Evolutionary conservation across 1,140 invertebrate genomes (phyloP).

Genomic region (Drosophila quadrilineata): DNA sequence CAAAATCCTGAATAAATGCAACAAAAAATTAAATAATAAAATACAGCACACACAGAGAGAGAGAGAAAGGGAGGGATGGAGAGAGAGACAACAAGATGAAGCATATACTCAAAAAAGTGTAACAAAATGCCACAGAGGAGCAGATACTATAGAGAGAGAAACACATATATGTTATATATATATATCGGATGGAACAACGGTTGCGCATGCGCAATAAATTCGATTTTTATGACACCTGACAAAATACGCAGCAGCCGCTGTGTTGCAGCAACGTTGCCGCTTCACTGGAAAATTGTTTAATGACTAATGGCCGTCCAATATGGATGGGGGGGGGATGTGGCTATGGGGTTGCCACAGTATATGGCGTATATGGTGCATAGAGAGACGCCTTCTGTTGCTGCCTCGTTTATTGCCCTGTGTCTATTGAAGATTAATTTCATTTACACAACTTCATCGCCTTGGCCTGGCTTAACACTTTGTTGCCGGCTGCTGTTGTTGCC

Average conservation of each 20-base stretch:
- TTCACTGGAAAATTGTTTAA: slow-evolving; percentile 76
- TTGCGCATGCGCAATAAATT: slow-evolving; percentile 81
- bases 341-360: neutral
- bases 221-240: slow-evolving; percentile 81
- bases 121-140: slow-evolving; percentile 15
- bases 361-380: slow-evolving; percentile 4
- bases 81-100: neutral
- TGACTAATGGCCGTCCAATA: slow-evolving; percentile 65
- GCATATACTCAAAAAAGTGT: slow-evolving; percentile 25
- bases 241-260: slow-evolving; percentile 72
- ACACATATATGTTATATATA: too few relatives aligned
- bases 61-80: neutral
- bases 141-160: slow-evolving; percentile 27
- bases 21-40: slow-evolving; percentile 75
- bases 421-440: slow-evolving; percentile 81
- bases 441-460: slow-evolving; percentile 77
- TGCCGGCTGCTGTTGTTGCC: slow-evolving; percentile 38
- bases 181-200: too few relatives aligned
- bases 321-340: neutral
- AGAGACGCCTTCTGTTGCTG: slow-evolving; percentile 37
- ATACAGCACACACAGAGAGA: slow-evolving; percentile 25
- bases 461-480: slow-evolving; percentile 70
- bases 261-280: slow-evolving; percentile 49
- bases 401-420: slow-evolving; percentile 74
- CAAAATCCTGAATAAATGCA: slow-evolving; percentile 47